Percentiles rank a stretch among this genome's conserved stretches.
phyloP scores from a whole-genome alignment of 2,113 vertebrate species.

The Pseudolaguvia tuberculata region DNA sequence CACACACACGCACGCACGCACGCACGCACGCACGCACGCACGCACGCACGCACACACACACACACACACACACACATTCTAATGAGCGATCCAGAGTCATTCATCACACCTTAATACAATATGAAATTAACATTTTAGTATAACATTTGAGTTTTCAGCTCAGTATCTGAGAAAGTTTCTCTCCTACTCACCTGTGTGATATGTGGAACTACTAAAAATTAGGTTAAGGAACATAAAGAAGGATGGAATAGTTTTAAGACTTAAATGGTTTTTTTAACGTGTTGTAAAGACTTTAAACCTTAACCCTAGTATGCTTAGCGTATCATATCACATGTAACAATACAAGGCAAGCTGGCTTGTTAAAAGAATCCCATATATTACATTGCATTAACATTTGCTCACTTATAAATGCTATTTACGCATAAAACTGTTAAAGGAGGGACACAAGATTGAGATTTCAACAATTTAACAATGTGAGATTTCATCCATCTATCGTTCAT shows the following conservation, averaged over 20 bases:
- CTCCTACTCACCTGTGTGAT: neutral
- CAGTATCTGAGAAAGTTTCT: neutral
- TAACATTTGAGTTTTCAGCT: no score
- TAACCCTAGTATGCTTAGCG: neutral
- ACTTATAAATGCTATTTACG: neutral
- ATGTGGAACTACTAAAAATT: neutral
- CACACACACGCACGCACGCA: no score
- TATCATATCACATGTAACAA: neutral
- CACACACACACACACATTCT: constrained; percentile 21
- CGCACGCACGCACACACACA: no score
- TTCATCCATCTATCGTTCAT: neutral
- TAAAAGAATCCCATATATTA: neutral
- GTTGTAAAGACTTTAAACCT: neutral
- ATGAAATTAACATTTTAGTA: constrained; percentile 7
- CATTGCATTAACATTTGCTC: neutral
- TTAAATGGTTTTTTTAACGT: neutral
- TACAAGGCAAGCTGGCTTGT: neutral
- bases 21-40: no score
- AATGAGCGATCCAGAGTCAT: constrained; percentile 17
- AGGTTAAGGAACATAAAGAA: neutral
- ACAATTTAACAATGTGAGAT: neutral
- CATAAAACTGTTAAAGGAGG: neutral
- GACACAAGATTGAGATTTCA: neutral
- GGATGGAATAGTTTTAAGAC: neutral
- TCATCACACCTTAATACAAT: constrained; percentile 6